Base-by-base conservation (phyloP, 1,140 invertebrate genomes). In the Bombus fervidus region DNA sequence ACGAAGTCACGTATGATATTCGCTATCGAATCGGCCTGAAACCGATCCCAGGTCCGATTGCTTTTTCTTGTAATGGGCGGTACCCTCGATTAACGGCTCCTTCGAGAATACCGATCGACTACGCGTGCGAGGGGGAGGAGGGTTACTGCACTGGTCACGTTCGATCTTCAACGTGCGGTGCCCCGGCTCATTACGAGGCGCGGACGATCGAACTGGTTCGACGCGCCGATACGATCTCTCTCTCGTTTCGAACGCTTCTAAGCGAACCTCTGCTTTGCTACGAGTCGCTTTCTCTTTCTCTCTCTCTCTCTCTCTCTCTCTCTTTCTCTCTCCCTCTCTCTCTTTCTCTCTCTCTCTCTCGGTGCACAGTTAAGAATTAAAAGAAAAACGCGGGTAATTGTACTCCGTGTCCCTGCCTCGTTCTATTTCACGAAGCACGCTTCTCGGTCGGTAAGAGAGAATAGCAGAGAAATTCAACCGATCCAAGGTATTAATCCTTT, bases 81-180 rank as follows among this genome's bases (percentile, higher is more conserved):
- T 75, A 80, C 66, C 64, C 86, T 85, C 77, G 87, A 74, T 84
- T 78, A 87, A 79, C 86, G 86, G 59, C 87, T 86, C 77, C 86
- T 69, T 47, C 37, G 81, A 57, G 71, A 22, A 84, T 75, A 87
- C 81, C 62, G 81, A 77, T 82, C 41, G 71, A 75, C 47, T 72
- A 82, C 39, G 79, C 53, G 59, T 28, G 10, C 59, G 28, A 41
- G 86, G 39, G 64, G 43, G 62, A n/a, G 41, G 22, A 37, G n/a
- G n/a, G 64, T 31, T 66, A 18, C 53, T 47, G 75, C 69, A 69
- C 72, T n/a, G 77, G 88, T 90, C 89, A 89, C 89, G 89, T 87
- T 90, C 85, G 77, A 75, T 83, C 85, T 37, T 77, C 66, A 81
- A 86, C 84, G 78, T 72, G 76, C 64, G 59, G 43, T 75, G 76